Percentiles rank a stretch among this genome's conserved stretches.
phyloP scores from a whole-genome alignment of 2,888 invertebrate genomes.

The Dyspetes luteomarginatus region DNA sequence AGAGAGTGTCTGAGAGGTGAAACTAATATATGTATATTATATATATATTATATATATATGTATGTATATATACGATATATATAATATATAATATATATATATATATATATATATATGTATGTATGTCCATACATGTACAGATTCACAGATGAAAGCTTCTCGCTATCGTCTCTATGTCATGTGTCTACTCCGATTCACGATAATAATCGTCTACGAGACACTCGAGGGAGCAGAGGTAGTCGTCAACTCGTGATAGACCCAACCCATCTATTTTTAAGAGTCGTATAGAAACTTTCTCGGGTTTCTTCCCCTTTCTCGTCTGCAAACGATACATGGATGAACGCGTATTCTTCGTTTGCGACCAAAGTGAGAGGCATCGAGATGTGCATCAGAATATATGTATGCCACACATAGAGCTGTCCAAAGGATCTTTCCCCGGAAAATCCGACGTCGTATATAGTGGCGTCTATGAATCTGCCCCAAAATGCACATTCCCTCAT shows the following conservation, averaged over 20 bases:
- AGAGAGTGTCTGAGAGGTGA: conserved; percentile 17
- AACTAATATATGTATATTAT: no score
- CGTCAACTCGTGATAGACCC: conserved; percentile 53
- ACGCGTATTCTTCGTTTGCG: conserved; percentile 14
- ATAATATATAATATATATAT: neutral
- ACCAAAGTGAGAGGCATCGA: conserved; percentile 26
- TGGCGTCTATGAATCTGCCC: conserved; percentile 21
- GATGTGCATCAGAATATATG: conserved; percentile 48
- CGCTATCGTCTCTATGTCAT: conserved; percentile 19
- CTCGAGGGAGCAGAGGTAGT: conserved; percentile 18
- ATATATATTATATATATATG: neutral
- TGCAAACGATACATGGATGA: conserved; percentile 1
- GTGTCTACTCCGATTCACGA: conserved; percentile 34
- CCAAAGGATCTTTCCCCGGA: conserved; percentile 12
- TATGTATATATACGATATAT: neutral
- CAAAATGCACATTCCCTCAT: conserved; percentile 25
- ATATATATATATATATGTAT: neutral
- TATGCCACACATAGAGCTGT: conserved; percentile 36
- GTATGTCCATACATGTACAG: neutral
- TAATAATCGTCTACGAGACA: conserved; percentile 41
- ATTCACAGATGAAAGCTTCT: conserved; percentile 13
- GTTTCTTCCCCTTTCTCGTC: neutral
- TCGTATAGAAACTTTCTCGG: conserved; percentile 9
- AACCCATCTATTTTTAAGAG: conserved; percentile 14
- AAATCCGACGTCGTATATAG: conserved; percentile 22